phyloP scores from a whole-genome alignment of 2,888 invertebrate genomes.

The Trachelus stipa region DNA sequence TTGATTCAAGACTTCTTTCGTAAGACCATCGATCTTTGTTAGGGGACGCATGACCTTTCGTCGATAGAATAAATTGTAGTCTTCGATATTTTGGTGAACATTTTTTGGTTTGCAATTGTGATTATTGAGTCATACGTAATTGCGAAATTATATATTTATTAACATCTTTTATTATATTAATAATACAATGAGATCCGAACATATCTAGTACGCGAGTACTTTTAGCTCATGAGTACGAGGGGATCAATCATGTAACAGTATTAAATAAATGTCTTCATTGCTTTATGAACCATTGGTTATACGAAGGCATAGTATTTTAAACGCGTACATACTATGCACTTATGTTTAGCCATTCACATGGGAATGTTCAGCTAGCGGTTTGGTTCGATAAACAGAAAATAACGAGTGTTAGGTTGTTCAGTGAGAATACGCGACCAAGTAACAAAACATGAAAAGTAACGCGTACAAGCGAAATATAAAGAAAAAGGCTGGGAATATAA shows the following conservation, averaged over 20 bases:
- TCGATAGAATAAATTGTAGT: neutral
- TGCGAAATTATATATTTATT: constrained; percentile 24
- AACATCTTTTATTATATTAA: constrained; percentile 33
- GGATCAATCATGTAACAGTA: constrained; percentile 9
- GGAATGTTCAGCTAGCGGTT: constrained; percentile 11
- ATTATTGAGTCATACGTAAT: neutral
- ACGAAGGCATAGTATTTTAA: constrained; percentile 9
- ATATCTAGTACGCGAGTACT: constrained; percentile 26
- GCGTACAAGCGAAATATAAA: constrained; percentile 4
- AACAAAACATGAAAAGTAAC: constrained; percentile 1
- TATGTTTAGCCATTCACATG: neutral
- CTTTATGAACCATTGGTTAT: constrained; percentile 15
- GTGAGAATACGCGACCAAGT: constrained; percentile 11
- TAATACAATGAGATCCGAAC: constrained; percentile 39
- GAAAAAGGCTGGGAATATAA: neutral
- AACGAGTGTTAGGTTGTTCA: neutral
- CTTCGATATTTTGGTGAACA: neutral
- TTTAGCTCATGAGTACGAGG: constrained; percentile 3
- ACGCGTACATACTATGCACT: neutral
- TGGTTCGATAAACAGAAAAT: constrained; percentile 4
- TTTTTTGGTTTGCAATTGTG: neutral
- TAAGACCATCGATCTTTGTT: neutral
- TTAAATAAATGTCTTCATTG: constrained; percentile 13
- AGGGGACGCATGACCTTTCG: neutral
- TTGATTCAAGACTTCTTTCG: neutral